A percentile compares a stretch with the other conserved stretches of the same genome.
Conservation (phyloP, 2,888 invertebrate species). For the Eurytoma adleriae region DNA sequence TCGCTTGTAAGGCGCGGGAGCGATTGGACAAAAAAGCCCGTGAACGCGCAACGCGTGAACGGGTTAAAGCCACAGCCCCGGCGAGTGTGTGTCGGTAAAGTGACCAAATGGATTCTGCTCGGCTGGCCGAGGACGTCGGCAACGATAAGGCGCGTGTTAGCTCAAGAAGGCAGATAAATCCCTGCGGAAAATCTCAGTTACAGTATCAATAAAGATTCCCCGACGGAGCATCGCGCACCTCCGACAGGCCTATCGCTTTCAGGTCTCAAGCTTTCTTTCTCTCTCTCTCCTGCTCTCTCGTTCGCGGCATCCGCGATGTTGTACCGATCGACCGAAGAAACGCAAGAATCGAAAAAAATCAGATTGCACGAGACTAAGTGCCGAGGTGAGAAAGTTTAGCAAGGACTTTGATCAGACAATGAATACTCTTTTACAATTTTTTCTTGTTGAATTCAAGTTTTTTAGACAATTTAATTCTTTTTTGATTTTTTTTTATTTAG, state of each 20-base stretch:
- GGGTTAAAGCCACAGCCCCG: conserved; percentile 29
- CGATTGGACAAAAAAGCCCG: background rate
- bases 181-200: conserved; percentile 62
- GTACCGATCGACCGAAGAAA: conserved; percentile 19
- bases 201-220: conserved; percentile 65
- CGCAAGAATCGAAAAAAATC: conserved; percentile 40
- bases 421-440: too few relatives aligned
- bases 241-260: conserved; percentile 65
- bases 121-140: background rate
- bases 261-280: conserved; percentile 12
- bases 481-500: too few relatives aligned
- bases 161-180: conserved; percentile 58
- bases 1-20: conserved; percentile 2
- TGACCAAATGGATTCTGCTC: conserved; percentile 26
- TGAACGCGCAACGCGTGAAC: conserved; percentile 25
- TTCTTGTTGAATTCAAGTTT: too few relatives aligned
- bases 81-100: conserved; percentile 17
- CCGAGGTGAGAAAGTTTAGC: conserved; percentile 32
- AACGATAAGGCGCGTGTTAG: conserved; percentile 59
- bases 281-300: conserved; percentile 10
- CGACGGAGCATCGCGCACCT: conserved; percentile 22
- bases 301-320: conserved; percentile 1
- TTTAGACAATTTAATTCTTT: too few relatives aligned
- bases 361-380: conserved; percentile 16
- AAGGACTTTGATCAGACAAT: background rate